Base-by-base conservation (phyloP, 2,797 vertebrate species). In the Alectoris magna region DNA sequence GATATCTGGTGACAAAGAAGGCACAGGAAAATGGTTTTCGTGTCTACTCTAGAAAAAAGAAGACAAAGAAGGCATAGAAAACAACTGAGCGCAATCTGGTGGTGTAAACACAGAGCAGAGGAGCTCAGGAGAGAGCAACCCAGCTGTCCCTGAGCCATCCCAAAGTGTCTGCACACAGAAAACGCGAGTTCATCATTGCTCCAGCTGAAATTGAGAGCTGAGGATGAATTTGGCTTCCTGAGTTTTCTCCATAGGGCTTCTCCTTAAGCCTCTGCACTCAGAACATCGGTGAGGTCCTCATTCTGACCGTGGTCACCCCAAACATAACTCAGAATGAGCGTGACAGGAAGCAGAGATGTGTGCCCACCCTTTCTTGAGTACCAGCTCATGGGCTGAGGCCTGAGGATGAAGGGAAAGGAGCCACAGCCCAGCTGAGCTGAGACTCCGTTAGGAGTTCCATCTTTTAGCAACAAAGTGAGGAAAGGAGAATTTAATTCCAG, bases 1-100 rank as follows among this genome's bases (percentile, higher is more conserved):
- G 96, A 98, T 97, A 88, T 99, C 98, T 0, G 98, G 98, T 59
- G 98, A 97, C 60, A 95, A 96, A 48, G 98, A 98, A 96, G 98
- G 98, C 96, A 98, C 97, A 87, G 95, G 90, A 68, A 94, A 96
- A 41, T 96, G 79, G 74, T 98, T 98, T 95, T 99, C 98, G 60
- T 39, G 96, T 91, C 95, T 97, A 34, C 93, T 97, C 98, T 98
- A 86, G 67, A 94, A 81, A 96, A 96, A 94, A 93, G 26, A 81
- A 94, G 67, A 93, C 27, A 95, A 59, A 94, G 55, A 84, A 0
- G 7, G 24, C 72, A 83, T 34, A 63, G 53, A 9, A 3, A 67
- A 27, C 84, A 0, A 1, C 73, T 70, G 51, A 90, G 48, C 38
- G 55, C 62, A 34, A 64, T 29, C 23, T 74, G 14, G 18, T 39